These are phyloP conservation scores for Tauraco erythrolophus DNA, from an alignment of 2,113 vertebrate species.

Conservation along the genomic window DNA sequence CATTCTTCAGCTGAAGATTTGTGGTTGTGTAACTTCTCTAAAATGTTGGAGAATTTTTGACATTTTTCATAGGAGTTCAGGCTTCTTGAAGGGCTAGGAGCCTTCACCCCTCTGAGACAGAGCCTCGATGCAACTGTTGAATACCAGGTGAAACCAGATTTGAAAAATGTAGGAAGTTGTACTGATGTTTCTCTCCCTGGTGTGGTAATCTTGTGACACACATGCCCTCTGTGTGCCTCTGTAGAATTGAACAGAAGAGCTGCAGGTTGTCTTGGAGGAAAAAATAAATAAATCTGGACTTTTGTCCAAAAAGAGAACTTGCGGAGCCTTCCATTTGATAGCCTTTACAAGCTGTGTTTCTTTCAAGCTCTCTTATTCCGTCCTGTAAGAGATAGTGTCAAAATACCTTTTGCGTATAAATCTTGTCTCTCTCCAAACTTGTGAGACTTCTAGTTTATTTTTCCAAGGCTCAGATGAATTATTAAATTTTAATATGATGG, in stretches of 20 bases:
- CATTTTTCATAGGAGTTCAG: not conserved
- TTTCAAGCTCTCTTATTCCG: not conserved
- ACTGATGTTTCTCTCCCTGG: not conserved
- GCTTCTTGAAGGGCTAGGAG: not conserved
- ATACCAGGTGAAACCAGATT: not conserved
- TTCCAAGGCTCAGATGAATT: not conserved
- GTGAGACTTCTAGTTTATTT: not conserved
- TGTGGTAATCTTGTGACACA: not conserved
- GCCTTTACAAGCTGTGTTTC: not conserved
- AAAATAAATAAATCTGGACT: not conserved
- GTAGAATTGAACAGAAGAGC: not conserved
- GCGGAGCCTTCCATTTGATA: not conserved
- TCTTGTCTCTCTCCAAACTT: not conserved
- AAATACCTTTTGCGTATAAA: not conserved
- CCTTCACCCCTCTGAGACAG: not conserved
- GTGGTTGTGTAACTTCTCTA: not conserved
- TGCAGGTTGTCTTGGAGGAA: not conserved
- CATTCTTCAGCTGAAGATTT: not conserved
- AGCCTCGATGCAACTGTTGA: not conserved
- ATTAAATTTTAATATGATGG: not conserved
- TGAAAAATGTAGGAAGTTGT: not conserved
- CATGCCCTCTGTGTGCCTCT: rapidly evolving
- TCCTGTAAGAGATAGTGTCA: not conserved
- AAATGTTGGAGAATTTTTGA: not conserved
- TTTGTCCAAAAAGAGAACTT: not conserved